These are phyloP conservation scores for Orthonyx spaldingii DNA, from an alignment of 2,113 vertebrate species.

Conservation along the genomic window DNA sequence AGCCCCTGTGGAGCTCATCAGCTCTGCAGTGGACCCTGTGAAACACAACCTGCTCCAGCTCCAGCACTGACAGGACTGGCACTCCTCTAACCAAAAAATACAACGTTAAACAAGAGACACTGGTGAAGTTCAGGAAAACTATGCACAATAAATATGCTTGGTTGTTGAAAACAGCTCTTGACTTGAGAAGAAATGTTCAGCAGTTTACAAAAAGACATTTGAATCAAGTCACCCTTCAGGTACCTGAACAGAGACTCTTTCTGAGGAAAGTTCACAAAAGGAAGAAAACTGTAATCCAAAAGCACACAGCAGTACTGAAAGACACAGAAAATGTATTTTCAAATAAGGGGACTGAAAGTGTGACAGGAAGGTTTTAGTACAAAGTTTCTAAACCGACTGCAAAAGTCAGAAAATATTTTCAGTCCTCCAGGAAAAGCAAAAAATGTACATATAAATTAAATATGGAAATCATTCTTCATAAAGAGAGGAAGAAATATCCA, in stretches of 20 bases:
- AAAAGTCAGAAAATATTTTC: neutral
- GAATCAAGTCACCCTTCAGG: neutral
- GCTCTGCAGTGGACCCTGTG: neutral
- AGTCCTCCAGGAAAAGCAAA: neutral
- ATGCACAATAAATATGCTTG: rapidly evolving
- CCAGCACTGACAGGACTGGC: neutral
- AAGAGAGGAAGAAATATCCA: neutral
- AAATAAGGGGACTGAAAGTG: neutral
- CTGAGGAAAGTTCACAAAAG: neutral
- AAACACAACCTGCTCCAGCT: neutral
- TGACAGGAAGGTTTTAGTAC: neutral
- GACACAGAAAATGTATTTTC: neutral
- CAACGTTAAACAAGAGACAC: neutral
- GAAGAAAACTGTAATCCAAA: neutral
- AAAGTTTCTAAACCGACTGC: neutral
- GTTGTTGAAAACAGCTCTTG: neutral
- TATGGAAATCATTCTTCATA: neutral
- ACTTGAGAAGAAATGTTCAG: neutral
- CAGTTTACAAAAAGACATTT: neutral
- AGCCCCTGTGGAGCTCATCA: neutral
- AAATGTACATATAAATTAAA: neutral
- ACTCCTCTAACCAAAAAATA: neutral
- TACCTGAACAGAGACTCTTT: neutral
- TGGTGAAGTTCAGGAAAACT: neutral
- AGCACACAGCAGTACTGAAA: neutral